A percentile compares a stretch with the other conserved stretches of the same genome.
Evolutionary conservation across 2,888 invertebrate species (phyloP).

Genomic region (Orchesella flavescens): DNA sequence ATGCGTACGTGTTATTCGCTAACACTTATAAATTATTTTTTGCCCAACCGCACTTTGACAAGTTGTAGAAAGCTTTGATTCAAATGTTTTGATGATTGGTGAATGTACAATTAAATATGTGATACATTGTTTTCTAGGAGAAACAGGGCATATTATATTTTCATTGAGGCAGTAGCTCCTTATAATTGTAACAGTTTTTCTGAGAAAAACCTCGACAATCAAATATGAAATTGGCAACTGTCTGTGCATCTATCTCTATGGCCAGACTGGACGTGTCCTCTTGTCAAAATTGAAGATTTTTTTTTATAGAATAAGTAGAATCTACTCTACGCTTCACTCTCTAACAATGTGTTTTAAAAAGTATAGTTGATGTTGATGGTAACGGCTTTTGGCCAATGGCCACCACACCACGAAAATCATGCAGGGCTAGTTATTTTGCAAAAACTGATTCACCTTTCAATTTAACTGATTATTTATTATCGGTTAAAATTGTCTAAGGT

Average conservation of each 20-base stretch:
- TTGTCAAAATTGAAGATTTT: too few relatives aligned
- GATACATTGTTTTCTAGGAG: constrained; percentile 1
- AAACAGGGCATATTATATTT: neutral
- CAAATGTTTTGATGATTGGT: constrained; percentile 11
- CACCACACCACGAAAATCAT: too few relatives aligned
- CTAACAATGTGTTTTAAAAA: too few relatives aligned
- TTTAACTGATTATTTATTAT: constrained; percentile 7
- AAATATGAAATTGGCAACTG: too few relatives aligned
- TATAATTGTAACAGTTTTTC: neutral
- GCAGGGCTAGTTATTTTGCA: too few relatives aligned
- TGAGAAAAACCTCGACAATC: neutral
- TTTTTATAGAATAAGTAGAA: too few relatives aligned
- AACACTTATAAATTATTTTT: constrained; percentile 8
- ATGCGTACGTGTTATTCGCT: constrained; percentile 2
- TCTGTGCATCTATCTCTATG: too few relatives aligned
- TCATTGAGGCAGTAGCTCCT: neutral
- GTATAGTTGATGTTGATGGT: too few relatives aligned
- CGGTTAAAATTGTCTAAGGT: neutral
- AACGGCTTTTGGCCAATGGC: too few relatives aligned
- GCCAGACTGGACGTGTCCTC: too few relatives aligned
- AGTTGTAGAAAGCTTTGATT: constrained; percentile 34
- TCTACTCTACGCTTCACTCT: too few relatives aligned
- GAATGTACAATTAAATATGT: constrained; percentile 18
- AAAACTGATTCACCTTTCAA: constrained; percentile 9
- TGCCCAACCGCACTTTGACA: constrained; percentile 35